These are phyloP conservation scores for Drosophila mayri DNA, from an alignment of 1,140 invertebrate species.

Conservation along the genomic window DNA sequence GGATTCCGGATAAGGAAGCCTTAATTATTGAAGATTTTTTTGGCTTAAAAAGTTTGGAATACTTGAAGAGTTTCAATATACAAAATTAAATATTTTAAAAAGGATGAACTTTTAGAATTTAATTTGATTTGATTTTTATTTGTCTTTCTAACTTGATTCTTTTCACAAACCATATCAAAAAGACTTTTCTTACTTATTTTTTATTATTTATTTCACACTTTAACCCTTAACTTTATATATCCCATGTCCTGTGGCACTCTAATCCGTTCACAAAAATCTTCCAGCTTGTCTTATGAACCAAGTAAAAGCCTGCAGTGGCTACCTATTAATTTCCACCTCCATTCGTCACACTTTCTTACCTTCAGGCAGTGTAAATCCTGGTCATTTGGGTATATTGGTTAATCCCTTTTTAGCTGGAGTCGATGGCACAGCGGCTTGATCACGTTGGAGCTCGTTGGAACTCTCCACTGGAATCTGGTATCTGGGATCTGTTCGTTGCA, in stretches of 20 bases:
- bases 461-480: slow-evolving; percentile 20
- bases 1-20: not conserved
- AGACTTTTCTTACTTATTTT: too few species aligned
- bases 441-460: slow-evolving; percentile 26
- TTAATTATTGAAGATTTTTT: not conserved
- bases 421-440: slow-evolving; percentile 63
- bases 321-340: not conserved
- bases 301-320: not conserved
- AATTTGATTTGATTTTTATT: too few species aligned
- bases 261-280: slow-evolving; percentile 3
- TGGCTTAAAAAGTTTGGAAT: too few species aligned
- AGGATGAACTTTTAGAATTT: too few species aligned
- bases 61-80: not conserved
- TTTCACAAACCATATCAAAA: too few species aligned
- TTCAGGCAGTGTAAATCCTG: slow-evolving; percentile 62
- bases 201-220: not conserved
- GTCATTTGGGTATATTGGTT: slow-evolving; percentile 27
- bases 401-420: slow-evolving; percentile 57
- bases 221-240: not conserved
- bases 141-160: too few species aligned
- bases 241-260: not conserved
- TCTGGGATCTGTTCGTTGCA: slow-evolving; percentile 59
- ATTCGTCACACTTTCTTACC: slow-evolving; percentile 50
- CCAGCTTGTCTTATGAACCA: not conserved
- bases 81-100: too few species aligned